These are phyloP conservation scores for Megalurothrips usitatus DNA, from an alignment of 2,888 invertebrate genomes.

Conservation along the genomic window DNA sequence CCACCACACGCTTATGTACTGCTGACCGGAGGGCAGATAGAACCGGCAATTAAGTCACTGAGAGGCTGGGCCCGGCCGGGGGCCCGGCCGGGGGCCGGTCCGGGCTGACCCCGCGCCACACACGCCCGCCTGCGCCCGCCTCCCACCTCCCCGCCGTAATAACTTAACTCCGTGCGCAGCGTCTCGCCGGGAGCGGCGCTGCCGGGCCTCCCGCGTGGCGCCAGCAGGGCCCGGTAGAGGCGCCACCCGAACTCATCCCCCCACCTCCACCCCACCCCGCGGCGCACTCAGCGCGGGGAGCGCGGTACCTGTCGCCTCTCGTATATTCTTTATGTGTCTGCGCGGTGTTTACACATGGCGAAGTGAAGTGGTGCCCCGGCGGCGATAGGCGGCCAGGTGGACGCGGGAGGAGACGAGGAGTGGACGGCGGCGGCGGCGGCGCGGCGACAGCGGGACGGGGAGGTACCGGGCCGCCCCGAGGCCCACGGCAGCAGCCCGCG, in stretches of 20 bases:
- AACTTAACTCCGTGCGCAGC: not conserved
- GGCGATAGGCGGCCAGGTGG: not conserved
- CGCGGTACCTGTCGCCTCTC: not conserved
- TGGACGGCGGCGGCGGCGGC: not conserved
- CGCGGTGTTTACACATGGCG: not conserved
- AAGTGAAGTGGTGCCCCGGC: not conserved
- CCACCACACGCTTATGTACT: too few species aligned
- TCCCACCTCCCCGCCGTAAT: not conserved
- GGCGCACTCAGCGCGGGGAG: not conserved
- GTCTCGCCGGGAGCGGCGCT: not conserved
- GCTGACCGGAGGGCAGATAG: not conserved
- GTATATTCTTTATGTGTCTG: conserved; percentile 2
- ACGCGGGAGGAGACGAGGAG: not conserved
- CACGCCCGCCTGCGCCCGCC: too few species aligned
- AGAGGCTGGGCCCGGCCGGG: not conserved
- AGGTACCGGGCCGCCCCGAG: too few species aligned
- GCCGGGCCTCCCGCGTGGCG: not conserved
- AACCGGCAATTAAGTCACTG: not conserved
- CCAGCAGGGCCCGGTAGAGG: not conserved
- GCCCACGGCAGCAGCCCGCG: not conserved
- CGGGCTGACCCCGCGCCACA: too few species aligned
- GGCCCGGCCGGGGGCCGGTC: not conserved
- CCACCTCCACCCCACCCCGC: not conserved
- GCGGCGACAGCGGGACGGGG: too few species aligned
- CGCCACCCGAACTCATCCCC: not conserved